Conservation (phyloP, 2,888 invertebrate genomes). For the Tenthredo mesomela region DNA sequence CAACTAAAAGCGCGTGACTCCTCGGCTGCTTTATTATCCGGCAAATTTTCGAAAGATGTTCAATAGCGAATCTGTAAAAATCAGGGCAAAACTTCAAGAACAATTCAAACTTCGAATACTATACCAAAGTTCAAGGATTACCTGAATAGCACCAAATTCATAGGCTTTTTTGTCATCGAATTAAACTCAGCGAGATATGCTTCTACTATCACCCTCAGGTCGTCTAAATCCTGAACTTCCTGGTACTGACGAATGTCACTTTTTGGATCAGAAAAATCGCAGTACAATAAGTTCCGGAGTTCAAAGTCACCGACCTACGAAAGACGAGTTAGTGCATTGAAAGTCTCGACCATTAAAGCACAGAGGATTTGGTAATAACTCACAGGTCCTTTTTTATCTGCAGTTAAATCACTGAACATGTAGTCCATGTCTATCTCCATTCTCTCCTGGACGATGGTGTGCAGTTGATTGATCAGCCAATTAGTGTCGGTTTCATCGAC, state of each 20-base stretch:
- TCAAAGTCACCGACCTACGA: slow-evolving; percentile 88
- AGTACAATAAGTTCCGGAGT: slow-evolving; percentile 92
- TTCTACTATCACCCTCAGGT: slow-evolving; percentile 90
- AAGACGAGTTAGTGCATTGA: slow-evolving; percentile 26
- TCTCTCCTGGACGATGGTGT: slow-evolving; percentile 80
- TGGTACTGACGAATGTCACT: slow-evolving; percentile 93
- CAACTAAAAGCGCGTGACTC: slow-evolving; percentile 93
- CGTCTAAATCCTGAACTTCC: slow-evolving; percentile 92
- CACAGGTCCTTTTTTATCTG: slow-evolving; percentile 64
- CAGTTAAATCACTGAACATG: slow-evolving; percentile 85
- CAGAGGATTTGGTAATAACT: not conserved
- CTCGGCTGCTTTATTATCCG: slow-evolving; percentile 95
- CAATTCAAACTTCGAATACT: not conserved
- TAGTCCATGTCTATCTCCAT: slow-evolving; percentile 85
- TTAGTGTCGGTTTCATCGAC: slow-evolving; percentile 90
- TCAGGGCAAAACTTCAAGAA: not conserved
- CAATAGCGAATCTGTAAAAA: slow-evolving; percentile 90
- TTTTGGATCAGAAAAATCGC: slow-evolving; percentile 97
- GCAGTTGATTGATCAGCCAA: slow-evolving; percentile 89
- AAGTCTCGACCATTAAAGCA: not conserved
- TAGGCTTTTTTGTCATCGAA: slow-evolving; percentile 97
- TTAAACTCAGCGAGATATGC: slow-evolving; percentile 94
- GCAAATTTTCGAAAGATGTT: slow-evolving; percentile 94
- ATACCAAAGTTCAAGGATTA: slow-evolving; percentile 68
- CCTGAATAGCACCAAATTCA: slow-evolving; percentile 96